phyloP scores from a whole-genome alignment of 2,113 vertebrate genomes.

The Callocephalon fimbriatum region DNA sequence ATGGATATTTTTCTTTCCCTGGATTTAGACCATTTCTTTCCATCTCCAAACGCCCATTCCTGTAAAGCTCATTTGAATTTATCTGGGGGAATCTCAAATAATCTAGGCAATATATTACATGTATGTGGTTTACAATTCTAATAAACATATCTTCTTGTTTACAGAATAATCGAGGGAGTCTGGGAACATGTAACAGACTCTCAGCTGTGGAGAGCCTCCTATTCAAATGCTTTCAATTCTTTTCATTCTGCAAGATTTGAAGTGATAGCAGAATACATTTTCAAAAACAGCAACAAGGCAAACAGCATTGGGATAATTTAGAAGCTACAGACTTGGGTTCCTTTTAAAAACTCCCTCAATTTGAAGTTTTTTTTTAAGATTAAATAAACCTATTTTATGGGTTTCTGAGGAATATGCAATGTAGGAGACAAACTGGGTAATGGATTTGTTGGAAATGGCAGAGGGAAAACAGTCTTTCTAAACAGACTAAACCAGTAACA shows the following conservation, averaged over 20 bases:
- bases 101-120: conserved; percentile 56
- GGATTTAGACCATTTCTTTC: conserved; percentile 32
- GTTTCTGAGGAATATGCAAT: not conserved
- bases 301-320: not conserved
- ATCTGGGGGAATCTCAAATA: conserved; percentile 52
- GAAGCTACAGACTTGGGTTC: not conserved
- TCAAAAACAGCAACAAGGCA: not conserved
- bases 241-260: conserved; percentile 43
- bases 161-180: conserved; percentile 15
- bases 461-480: not conserved
- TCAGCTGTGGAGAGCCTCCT: not conserved
- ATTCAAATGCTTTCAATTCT: conserved; percentile 52
- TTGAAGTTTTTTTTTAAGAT: not conserved
- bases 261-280: not conserved
- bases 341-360: not conserved
- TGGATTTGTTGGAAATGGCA: not conserved
- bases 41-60: not conserved
- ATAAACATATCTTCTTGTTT: conserved; percentile 61
- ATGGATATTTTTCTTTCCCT: not conserved
- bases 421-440: not conserved
- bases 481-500: not conserved
- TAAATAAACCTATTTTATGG: not conserved
- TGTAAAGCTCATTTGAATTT: conserved; percentile 47
- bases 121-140: conserved; percentile 50
- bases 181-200: conserved; percentile 31